phyloP scores from a whole-genome alignment of 1,140 invertebrate genomes.

The Cydia pomonella region DNA sequence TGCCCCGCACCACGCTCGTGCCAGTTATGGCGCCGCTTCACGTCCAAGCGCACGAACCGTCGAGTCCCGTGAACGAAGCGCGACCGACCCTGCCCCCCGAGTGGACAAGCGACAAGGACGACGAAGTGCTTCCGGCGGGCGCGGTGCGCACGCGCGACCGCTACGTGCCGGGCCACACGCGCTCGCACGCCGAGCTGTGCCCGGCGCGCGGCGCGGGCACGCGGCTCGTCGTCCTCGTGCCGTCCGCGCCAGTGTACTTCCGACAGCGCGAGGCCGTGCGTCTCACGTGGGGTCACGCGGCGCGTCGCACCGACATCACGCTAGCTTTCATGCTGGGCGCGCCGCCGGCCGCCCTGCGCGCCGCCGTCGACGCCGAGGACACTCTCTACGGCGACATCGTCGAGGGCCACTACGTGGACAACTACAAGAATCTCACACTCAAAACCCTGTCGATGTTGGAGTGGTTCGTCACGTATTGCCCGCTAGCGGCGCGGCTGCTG shows the following conservation, averaged over 20 bases:
- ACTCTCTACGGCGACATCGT: conserved; percentile 88
- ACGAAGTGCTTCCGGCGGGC: not conserved
- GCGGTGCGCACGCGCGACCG: conserved; percentile 70
- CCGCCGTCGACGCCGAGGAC: conserved; percentile 78
- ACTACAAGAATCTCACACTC: conserved; percentile 92
- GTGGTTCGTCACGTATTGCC: conserved; percentile 90
- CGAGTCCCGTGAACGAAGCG: not conserved
- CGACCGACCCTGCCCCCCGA: not conserved
- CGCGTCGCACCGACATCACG: conserved; percentile 84
- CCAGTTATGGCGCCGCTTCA: not conserved
- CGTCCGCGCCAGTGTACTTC: conserved; percentile 87
- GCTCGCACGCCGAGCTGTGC: conserved; percentile 83
- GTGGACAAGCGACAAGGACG: not conserved
- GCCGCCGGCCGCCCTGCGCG: conserved; percentile 71
- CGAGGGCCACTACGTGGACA: conserved; percentile 89
- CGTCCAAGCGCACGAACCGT: not conserved
- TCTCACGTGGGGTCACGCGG: conserved; percentile 90
- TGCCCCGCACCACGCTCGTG: not conserved
- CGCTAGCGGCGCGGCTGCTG: conserved; percentile 86
- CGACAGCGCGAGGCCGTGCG: conserved; percentile 87
- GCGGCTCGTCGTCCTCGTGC: conserved; percentile 86
- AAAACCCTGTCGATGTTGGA: conserved; percentile 93
- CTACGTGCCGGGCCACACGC: conserved; percentile 83
- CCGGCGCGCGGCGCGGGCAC: conserved; percentile 82
- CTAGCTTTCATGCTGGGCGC: conserved; percentile 88